Evolutionary conservation across 2,888 invertebrate species (phyloP).

Genomic region (Liopterus haemorrhoidalis): DNA sequence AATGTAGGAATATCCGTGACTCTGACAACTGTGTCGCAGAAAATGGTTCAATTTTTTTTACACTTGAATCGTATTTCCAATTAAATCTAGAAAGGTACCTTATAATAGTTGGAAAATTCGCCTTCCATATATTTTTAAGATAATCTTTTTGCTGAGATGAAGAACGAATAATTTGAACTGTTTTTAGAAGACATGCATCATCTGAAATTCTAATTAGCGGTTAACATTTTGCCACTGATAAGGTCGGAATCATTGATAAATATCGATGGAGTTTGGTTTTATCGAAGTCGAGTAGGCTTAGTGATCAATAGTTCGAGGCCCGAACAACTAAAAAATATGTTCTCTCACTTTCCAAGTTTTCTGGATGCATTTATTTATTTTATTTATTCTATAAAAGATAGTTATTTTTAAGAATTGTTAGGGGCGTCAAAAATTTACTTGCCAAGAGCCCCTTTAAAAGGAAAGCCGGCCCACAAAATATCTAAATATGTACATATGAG

Average conservation of each 20-base stretch:
- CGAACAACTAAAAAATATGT: too few relatives aligned
- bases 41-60: neutral
- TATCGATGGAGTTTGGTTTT: slow-evolving; percentile 8
- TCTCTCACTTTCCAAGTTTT: too few relatives aligned
- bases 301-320: slow-evolving; percentile 7
- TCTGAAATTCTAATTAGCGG: slow-evolving; percentile 7
- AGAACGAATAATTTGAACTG: slow-evolving; percentile 1
- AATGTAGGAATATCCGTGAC: slow-evolving; percentile 3
- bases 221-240: neutral
- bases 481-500: too few relatives aligned
- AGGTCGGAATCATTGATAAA: slow-evolving; percentile 10
- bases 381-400: too few relatives aligned
- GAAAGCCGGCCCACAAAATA: too few relatives aligned
- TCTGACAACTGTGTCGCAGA: slow-evolving; percentile 2
- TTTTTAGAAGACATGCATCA: neutral
- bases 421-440: too few relatives aligned
- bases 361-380: too few relatives aligned
- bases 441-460: too few relatives aligned
- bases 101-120: neutral
- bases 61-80: neutral
- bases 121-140: slow-evolving; percentile 1
- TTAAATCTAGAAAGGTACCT: slow-evolving; percentile 4
- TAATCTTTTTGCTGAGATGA: neutral
- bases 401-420: too few relatives aligned
- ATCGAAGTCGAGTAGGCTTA: too few relatives aligned